These are phyloP conservation scores for Hirtodrosophila duncani DNA, from an alignment of 2,888 invertebrate species.

Conservation along the genomic window DNA sequence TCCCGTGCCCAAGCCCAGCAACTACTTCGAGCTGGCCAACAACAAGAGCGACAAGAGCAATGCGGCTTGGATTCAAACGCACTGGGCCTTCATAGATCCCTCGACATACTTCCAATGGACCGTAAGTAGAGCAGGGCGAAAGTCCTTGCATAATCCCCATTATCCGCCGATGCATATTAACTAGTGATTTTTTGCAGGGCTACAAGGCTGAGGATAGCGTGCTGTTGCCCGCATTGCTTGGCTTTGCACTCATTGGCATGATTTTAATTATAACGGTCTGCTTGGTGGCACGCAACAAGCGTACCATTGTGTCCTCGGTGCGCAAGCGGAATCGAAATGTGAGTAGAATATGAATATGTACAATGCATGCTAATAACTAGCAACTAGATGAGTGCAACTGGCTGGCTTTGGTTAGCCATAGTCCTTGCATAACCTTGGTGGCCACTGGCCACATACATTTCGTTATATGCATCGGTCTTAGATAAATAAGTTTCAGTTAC, in stretches of 20 bases:
- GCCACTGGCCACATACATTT: neutral
- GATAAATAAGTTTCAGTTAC: too few species aligned
- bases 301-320: conserved; percentile 75
- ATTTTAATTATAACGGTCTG: conserved; percentile 80
- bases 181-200: conserved; percentile 76
- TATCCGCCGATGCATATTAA: too few species aligned
- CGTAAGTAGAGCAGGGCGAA: conserved; percentile 78
- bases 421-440: conserved; percentile 24
- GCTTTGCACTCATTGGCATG: conserved; percentile 80
- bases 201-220: conserved; percentile 82
- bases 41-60: conserved; percentile 67
- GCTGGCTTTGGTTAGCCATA: neutral
- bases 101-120: conserved; percentile 84
- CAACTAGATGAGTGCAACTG: too few species aligned
- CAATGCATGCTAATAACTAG: too few species aligned
- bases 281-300: conserved; percentile 79
- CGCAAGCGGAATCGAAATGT: conserved; percentile 77
- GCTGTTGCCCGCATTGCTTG: conserved; percentile 79
- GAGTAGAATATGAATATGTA: conserved; percentile 59
- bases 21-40: conserved; percentile 43
- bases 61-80: conserved; percentile 81
- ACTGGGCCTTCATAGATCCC: conserved; percentile 84
- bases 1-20: neutral
- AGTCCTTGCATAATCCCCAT: too few species aligned
- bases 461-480: neutral